Evolutionary conservation across 2,113 vertebrate species (phyloP), one percentile per base, ranked within the genome.

Genomic region (Pitta sordida): DNA sequence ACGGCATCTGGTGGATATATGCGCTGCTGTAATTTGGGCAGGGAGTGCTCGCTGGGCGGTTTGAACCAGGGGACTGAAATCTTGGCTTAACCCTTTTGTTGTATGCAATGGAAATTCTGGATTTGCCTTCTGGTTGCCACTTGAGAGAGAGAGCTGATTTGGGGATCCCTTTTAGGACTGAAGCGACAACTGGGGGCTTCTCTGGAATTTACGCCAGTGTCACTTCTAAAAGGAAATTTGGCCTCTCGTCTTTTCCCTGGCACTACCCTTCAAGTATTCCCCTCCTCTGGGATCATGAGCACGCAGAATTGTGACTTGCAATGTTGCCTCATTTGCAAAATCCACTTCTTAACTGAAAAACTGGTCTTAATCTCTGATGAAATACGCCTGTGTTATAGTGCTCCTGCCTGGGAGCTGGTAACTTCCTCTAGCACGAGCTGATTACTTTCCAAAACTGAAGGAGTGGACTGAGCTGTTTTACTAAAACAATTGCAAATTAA

Each of bases 381-480:
- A 94, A 95, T 70, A 65, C 27, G 34, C 55, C 64, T 88, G 74
- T 0, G 21, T 82, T 83, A 7, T 23, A 56, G 58, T 81, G 75
- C 85, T 96, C 9, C 15, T 88, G 60, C 58, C 64, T 89, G 84
- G 86, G 86, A 89, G 91, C 71, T 86, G 76, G 79, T 94, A 93
- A 96, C 96, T 97, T 90, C 71, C 95, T 97, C 91, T 97, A 96
- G 92, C 88, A 85, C 2, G 37, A 96, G 95, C 95, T 92, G 88
- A 97, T 94, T 83, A 95, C 93, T 97, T 97, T 97, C 96, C 97
- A 97, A 93, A 97, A 91, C 88, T 69, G 75, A 97, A 97, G 95
- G 96, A 96, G 95, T 97, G 95, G 96, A 97, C 97, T 94, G 92
- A 97, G 93, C 94, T 97, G 97, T 98, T 98, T 97, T 97, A 94